Percentiles rank a stretch among this genome's conserved stretches.
phyloP scores from a whole-genome alignment of 2,797 vertebrate genomes.

The Galago senegalensis region DNA sequence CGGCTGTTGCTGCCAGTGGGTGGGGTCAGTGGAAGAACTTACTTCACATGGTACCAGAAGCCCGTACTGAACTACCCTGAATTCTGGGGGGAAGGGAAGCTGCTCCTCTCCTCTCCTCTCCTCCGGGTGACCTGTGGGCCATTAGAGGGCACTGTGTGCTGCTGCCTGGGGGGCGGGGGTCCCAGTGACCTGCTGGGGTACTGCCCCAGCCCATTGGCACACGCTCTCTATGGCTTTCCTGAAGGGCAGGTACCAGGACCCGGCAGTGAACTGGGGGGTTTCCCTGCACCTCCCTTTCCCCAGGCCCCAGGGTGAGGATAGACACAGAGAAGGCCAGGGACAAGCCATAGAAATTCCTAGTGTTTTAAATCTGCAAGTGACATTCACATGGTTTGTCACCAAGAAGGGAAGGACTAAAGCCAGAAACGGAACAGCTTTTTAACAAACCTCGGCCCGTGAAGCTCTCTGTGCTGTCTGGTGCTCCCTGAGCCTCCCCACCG shows the following conservation, averaged over 20 bases:
- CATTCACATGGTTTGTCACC: background rate
- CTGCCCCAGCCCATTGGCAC: background rate
- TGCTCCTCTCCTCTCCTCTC: background rate
- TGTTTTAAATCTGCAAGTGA: constrained; percentile 1
- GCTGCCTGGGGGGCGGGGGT: background rate
- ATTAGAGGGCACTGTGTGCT: background rate
- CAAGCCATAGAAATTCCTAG: background rate
- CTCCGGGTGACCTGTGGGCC: background rate
- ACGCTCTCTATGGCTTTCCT: background rate
- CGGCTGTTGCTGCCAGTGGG: background rate
- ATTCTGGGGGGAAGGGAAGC: background rate
- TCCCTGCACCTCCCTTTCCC: background rate
- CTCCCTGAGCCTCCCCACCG: background rate
- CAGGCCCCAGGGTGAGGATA: background rate
- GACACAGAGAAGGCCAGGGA: background rate
- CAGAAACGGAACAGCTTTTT: background rate
- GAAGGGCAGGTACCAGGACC: background rate
- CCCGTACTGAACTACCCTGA: background rate
- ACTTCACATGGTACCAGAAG: background rate
- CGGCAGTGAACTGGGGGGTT: background rate
- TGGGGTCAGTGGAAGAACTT: background rate
- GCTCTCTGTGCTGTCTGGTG: background rate
- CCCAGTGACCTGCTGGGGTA: background rate
- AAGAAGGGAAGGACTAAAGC: background rate
- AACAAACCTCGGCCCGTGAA: background rate